These are phyloP conservation scores for Eublepharis macularius DNA, from an alignment of 2,113 vertebrate genomes.

Conservation along the genomic window DNA sequence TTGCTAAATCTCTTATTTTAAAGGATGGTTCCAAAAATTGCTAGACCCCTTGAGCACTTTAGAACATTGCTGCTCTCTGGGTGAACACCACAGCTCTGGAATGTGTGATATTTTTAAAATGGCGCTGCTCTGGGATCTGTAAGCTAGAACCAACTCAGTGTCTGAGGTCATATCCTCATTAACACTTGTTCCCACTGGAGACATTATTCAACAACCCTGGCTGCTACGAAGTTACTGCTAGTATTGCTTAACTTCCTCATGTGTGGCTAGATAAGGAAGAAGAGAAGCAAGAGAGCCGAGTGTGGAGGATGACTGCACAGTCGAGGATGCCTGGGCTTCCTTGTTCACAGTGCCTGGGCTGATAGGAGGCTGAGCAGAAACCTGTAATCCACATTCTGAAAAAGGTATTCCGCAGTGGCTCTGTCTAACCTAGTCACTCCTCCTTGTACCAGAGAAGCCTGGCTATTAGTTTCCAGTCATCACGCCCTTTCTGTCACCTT, in stretches of 20 bases:
- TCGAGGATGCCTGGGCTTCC: neutral
- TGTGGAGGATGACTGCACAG: neutral
- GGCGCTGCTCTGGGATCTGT: neutral
- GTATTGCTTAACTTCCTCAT: neutral
- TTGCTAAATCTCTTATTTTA: neutral
- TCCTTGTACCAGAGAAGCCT: neutral
- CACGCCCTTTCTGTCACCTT: neutral
- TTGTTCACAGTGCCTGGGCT: neutral
- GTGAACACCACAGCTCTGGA: neutral
- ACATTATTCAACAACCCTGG: neutral
- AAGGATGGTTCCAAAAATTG: neutral
- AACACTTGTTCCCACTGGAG: neutral
- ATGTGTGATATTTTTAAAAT: neutral
- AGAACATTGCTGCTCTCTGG: neutral
- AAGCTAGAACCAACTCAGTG: neutral
- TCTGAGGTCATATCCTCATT: neutral
- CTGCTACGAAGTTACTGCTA: neutral
- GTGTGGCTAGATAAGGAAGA: neutral
- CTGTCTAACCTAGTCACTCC: neutral
- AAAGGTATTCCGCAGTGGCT: neutral
- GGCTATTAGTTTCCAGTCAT: neutral
- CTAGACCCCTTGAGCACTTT: neutral
- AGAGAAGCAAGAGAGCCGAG: neutral
- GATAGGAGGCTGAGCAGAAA: neutral
- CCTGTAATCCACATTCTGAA: neutral